A percentile compares a stretch with the other conserved stretches of the same genome.
These are phyloP conservation scores for Dusona sp. DNA, from an alignment of 2,888 invertebrate species.

Conservation along the genomic window DNA sequence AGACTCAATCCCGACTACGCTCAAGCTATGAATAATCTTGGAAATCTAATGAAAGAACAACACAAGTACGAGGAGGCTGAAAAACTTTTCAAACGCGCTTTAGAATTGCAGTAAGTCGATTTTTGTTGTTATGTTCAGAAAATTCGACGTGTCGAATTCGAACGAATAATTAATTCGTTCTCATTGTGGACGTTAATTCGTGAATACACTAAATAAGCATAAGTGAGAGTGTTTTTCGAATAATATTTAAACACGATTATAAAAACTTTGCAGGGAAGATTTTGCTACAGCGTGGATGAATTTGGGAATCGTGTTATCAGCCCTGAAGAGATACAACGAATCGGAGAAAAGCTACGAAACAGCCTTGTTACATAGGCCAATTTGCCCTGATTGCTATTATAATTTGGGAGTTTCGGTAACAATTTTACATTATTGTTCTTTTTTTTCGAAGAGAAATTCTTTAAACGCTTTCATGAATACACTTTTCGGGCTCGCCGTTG, in stretches of 20 bases:
- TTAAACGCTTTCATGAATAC: too few relatives aligned
- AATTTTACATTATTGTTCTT: neutral
- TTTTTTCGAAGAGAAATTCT: neutral
- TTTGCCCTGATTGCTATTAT: slow-evolving; percentile 97
- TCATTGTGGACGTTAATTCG: too few relatives aligned
- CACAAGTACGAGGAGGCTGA: slow-evolving; percentile 90
- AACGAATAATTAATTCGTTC: neutral
- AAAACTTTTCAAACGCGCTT: slow-evolving; percentile 89
- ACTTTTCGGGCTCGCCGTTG: too few relatives aligned
- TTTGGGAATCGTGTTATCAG: slow-evolving; percentile 95
- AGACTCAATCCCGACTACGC: slow-evolving; percentile 93
- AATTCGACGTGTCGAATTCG: too few relatives aligned
- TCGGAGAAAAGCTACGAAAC: slow-evolving; percentile 92
- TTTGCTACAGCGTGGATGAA: slow-evolving; percentile 99
- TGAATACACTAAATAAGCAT: too few relatives aligned
- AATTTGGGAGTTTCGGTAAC: slow-evolving; percentile 97
- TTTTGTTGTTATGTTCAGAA: too few relatives aligned
- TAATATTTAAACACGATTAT: neutral
- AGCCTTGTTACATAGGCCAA: slow-evolving; percentile 91
- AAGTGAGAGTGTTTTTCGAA: too few relatives aligned
- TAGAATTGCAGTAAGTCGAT: slow-evolving; percentile 88
- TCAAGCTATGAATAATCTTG: slow-evolving; percentile 97
- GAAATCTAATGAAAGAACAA: slow-evolving; percentile 92
- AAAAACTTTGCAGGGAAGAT: slow-evolving; percentile 87
- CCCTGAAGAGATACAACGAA: slow-evolving; percentile 89